Percentiles rank a stretch among this genome's conserved stretches.
Evolutionary conservation across 2,113 vertebrate genomes (phyloP).

Genomic region (Aldabrachelys gigantea): DNA sequence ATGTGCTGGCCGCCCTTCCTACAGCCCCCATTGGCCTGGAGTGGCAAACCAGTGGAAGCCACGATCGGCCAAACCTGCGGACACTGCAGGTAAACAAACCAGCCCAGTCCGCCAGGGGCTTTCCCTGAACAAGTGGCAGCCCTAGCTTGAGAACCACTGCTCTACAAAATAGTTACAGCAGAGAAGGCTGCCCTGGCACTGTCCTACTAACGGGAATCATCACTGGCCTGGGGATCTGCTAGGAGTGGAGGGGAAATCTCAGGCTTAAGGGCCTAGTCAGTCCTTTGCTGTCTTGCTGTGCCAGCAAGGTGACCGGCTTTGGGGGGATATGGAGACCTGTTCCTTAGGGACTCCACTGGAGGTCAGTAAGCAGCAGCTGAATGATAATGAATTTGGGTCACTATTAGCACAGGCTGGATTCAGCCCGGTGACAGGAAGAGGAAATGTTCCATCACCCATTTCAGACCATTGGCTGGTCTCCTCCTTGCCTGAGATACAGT

Average conservation of each 20-base stretch:
- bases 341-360: not conserved
- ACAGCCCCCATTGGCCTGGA: too few relatives aligned
- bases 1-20: too few relatives aligned
- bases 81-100: too few relatives aligned
- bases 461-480: not conserved
- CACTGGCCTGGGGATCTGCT: fast-evolving
- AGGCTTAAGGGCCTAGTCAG: not conserved
- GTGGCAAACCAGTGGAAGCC: too few relatives aligned
- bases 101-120: too few relatives aligned
- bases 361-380: not conserved
- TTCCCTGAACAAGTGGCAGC: too few relatives aligned
- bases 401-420: not conserved
- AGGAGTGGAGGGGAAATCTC: fast-evolving
- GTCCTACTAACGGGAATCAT: fast-evolving
- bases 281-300: not conserved
- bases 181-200: not conserved
- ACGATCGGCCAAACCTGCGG: too few relatives aligned
- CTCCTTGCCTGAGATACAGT: not conserved
- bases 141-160: too few relatives aligned
- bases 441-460: not conserved
- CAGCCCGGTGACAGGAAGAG: not conserved
- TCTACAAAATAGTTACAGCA: not conserved
- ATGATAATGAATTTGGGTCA: fast-evolving
- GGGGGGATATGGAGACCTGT: not conserved
- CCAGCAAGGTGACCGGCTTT: not conserved